Percentiles rank a stretch among this genome's conserved stretches.
Conservation (phyloP, 2,113 vertebrate genomes). For the Campylomormyrus tamandua region DNA sequence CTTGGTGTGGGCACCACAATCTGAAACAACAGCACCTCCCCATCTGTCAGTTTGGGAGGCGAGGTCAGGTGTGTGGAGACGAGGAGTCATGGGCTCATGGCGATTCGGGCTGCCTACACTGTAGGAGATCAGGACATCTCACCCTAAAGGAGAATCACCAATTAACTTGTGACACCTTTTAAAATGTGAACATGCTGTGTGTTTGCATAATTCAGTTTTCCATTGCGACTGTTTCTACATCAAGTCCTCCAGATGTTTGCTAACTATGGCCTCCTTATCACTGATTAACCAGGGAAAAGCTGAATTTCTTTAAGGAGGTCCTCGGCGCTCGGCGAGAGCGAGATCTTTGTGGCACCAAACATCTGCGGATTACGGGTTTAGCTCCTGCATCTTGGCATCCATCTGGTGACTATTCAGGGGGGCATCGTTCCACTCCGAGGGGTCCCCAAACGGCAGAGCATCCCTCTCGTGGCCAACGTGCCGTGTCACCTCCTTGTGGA, state of each 20-base stretch:
- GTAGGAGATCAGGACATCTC: slow-evolving; percentile 21
- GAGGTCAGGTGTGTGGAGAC: slow-evolving; percentile 11
- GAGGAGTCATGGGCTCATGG: slow-evolving; percentile 41
- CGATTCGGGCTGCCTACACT: slow-evolving; percentile 49
- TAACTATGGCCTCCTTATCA: background rate
- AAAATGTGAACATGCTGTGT: background rate
- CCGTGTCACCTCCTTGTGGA: background rate
- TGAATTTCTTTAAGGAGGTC: background rate
- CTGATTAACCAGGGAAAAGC: background rate
- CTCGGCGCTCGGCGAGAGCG: background rate
- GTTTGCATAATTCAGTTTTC: background rate
- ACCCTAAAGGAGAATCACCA: background rate
- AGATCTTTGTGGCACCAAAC: background rate
- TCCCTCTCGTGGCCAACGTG: background rate
- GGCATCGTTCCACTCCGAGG: background rate
- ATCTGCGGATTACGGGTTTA: background rate
- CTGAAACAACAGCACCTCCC: background rate
- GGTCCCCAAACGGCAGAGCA: background rate
- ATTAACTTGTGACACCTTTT: background rate
- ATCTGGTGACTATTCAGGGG: background rate
- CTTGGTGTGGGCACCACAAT: background rate
- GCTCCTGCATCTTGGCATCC: background rate
- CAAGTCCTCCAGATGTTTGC: background rate
- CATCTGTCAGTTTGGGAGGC: slow-evolving; percentile 30
- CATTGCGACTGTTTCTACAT: background rate